phyloP scores from a whole-genome alignment of 2,113 vertebrate genomes.

The Emydocephalus ijimae region DNA sequence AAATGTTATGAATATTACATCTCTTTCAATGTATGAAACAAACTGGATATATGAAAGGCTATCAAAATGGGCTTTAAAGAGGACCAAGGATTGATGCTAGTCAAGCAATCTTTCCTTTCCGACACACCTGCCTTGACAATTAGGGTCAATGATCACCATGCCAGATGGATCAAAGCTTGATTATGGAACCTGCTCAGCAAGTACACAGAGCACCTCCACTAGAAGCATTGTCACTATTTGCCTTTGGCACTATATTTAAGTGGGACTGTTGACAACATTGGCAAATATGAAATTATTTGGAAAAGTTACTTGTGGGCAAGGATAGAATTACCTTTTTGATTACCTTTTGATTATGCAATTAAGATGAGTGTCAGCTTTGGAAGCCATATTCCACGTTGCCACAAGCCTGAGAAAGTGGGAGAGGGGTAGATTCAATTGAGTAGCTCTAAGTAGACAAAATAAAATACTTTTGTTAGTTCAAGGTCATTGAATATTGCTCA shows the following conservation, averaged over 20 bases:
- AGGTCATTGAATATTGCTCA: too few species aligned
- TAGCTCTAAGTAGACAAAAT: too few species aligned
- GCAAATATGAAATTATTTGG: not conserved
- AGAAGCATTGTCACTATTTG: not conserved
- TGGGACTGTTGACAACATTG: not conserved
- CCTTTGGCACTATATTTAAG: not conserved
- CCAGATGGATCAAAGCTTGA: not conserved
- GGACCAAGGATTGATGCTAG: not conserved
- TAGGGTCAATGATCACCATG: not conserved
- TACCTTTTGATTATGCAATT: not conserved
- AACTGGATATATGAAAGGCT: not conserved
- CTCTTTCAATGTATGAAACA: not conserved
- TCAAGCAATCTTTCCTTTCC: not conserved
- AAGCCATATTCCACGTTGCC: too few species aligned
- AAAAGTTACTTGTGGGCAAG: not conserved
- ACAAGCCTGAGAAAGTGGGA: too few species aligned
- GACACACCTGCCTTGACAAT: not conserved
- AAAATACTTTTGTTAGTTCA: too few species aligned
- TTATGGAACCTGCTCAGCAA: not conserved
- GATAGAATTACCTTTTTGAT: not conserved
- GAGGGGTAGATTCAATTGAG: too few species aligned
- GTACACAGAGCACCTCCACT: not conserved
- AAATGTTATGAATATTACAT: not conserved
- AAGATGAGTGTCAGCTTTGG: too few species aligned
- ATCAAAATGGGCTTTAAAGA: not conserved